Conservation (phyloP, 2,888 invertebrate genomes). For the Iphiclides podalirius region DNA sequence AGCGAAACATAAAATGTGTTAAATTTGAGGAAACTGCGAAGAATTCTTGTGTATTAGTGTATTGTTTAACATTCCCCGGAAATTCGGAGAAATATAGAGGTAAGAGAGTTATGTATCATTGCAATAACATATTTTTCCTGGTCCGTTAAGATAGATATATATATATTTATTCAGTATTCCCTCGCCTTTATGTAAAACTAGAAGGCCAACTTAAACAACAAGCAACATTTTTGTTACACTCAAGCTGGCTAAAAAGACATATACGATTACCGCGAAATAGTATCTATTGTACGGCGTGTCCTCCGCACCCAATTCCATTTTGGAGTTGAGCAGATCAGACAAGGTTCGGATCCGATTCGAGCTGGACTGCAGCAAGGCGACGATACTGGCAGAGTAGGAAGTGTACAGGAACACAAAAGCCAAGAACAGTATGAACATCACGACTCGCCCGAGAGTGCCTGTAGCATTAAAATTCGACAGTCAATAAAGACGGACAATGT, state of each 20-base stretch:
- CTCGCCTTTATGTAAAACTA: too few species aligned
- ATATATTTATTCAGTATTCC: too few species aligned
- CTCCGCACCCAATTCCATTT: conserved; percentile 83
- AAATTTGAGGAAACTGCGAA: neutral
- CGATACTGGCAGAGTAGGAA: conserved; percentile 87
- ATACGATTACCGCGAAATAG: conserved; percentile 78
- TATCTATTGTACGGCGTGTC: conserved; percentile 82
- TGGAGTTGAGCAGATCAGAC: conserved; percentile 82
- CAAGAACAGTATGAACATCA: conserved; percentile 81
- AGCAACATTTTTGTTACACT: too few species aligned
- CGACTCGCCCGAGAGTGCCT: conserved; percentile 76
- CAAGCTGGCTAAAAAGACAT: too few species aligned
- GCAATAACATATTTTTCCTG: too few species aligned
- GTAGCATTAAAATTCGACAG: conserved; percentile 34
- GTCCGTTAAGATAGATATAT: too few species aligned
- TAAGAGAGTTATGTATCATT: too few species aligned
- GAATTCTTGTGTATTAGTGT: too few species aligned
- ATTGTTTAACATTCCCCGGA: too few species aligned
- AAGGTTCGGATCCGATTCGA: conserved; percentile 83
- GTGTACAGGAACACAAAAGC: conserved; percentile 84
- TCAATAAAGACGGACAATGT: neutral
- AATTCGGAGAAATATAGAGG: too few species aligned
- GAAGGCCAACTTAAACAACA: too few species aligned
- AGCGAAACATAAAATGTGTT: neutral
- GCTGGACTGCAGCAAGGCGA: conserved; percentile 85